Percentiles rank a stretch among this genome's conserved stretches.
Evolutionary conservation across 2,888 invertebrate species (phyloP).

Genomic region (Mesorhabditis sp.): DNA sequence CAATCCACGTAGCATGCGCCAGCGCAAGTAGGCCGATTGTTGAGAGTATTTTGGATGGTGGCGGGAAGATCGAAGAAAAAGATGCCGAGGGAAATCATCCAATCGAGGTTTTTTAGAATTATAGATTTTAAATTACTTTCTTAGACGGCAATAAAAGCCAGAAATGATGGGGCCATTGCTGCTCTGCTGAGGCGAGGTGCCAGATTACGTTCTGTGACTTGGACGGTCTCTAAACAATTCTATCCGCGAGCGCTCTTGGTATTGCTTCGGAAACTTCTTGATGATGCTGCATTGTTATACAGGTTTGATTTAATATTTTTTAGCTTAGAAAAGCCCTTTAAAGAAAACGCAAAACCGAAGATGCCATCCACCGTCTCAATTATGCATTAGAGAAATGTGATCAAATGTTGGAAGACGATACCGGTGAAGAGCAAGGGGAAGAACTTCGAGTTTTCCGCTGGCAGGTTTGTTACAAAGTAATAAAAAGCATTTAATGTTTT

Average conservation of each 20-base stretch:
- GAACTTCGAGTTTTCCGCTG: background rate
- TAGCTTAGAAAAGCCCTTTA: background rate
- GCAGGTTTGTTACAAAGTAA: background rate
- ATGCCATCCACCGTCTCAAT: conserved; percentile 16
- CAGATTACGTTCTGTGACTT: conserved; percentile 14
- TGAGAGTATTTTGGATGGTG: conserved; percentile 13
- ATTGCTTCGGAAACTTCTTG: conserved; percentile 15
- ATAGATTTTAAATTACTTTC: background rate
- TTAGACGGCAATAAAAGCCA: conserved; percentile 7
- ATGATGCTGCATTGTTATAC: conserved; percentile 16
- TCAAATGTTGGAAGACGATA: conserved; percentile 9
- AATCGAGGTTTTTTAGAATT: conserved; percentile 14
- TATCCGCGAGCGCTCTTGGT: conserved; percentile 13
- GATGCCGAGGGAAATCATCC: conserved; percentile 17
- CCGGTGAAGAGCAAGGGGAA: background rate
- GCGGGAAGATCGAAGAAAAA: conserved; percentile 18
- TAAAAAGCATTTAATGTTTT: background rate
- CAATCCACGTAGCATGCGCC: conserved; percentile 16
- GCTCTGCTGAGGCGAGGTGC: conserved; percentile 17
- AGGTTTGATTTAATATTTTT: conserved; percentile 6
- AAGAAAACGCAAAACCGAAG: conserved; percentile 16
- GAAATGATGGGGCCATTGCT: conserved; percentile 13
- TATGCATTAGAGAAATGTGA: conserved; percentile 17
- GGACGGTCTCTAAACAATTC: conserved; percentile 10
- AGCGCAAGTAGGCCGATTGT: conserved; percentile 12